Conservation (phyloP, 2,888 invertebrate genomes). For the Acrobasis repandana region DNA sequence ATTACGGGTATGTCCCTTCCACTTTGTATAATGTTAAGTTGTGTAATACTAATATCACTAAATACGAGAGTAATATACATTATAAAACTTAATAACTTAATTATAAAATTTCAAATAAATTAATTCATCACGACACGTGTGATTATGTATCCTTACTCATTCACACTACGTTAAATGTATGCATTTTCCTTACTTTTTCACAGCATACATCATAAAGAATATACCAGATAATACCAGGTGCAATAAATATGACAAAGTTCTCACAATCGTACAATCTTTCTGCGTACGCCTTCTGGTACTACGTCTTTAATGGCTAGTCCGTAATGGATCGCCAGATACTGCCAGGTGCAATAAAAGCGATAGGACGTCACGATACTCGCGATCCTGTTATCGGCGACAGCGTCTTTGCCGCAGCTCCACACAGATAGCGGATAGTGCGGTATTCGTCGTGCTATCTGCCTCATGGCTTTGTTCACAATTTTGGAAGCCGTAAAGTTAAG, state of each 20-base stretch:
- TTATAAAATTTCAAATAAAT: no score
- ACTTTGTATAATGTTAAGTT: no score
- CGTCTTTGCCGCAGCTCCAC: background rate
- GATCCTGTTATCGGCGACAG: conserved; percentile 5
- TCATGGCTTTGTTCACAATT: conserved; percentile 10
- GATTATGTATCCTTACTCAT: no score
- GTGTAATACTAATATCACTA: no score
- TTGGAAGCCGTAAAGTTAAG: background rate
- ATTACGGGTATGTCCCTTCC: no score
- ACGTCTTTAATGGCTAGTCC: background rate
- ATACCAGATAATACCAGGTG: background rate
- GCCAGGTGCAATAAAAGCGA: conserved; percentile 18
- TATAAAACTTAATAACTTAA: no score
- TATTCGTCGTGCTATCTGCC: background rate
- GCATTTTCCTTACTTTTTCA: background rate
- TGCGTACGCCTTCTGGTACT: background rate
- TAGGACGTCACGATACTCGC: background rate
- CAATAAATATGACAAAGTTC: background rate
- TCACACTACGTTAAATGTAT: background rate
- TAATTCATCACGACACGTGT: no score
- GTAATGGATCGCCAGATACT: conserved; percentile 3
- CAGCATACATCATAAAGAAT: background rate
- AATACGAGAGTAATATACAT: no score
- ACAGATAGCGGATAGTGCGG: conserved; percentile 1
- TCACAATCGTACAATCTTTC: background rate